phyloP scores from a whole-genome alignment of 2,113 vertebrate species.

The Alouatta palliata region DNA sequence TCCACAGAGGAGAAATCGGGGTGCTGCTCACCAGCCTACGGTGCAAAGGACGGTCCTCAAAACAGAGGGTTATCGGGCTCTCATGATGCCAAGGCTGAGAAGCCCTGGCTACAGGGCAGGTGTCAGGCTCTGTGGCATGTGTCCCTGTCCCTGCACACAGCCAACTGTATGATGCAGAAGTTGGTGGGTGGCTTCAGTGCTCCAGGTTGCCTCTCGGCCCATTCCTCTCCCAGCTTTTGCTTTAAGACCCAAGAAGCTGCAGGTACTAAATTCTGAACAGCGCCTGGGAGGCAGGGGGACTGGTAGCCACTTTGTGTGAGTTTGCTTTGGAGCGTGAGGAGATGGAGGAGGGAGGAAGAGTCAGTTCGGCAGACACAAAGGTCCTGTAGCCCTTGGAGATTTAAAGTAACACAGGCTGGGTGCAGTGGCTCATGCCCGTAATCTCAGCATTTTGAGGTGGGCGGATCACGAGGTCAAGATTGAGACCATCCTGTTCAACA shows the following conservation, averaged over 20 bases:
- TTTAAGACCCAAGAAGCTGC: not conserved
- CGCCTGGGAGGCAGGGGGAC: not conserved
- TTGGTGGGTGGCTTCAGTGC: not conserved
- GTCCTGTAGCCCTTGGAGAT: not conserved
- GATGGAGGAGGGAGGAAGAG: no score
- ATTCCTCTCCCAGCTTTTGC: not conserved
- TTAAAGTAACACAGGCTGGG: not conserved
- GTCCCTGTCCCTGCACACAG: not conserved
- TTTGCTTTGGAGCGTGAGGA: not conserved
- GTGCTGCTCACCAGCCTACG: not conserved
- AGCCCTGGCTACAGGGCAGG: not conserved
- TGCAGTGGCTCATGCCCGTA: rapidly evolving
- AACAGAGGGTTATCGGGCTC: no score
- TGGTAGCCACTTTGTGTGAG: rapidly evolving
- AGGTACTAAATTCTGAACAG: not conserved
- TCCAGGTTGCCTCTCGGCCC: not conserved
- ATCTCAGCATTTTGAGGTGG: no score
- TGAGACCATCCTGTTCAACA: no score
- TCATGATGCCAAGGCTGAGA: not conserved
- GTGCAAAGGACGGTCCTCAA: not conserved
- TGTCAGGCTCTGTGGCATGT: not conserved
- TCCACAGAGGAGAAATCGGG: no score
- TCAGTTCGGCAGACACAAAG: not conserved
- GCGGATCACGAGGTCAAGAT: no score
- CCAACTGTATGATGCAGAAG: not conserved